Evolutionary conservation across 2,888 invertebrate species (phyloP), one percentile per base, ranked within the genome.

Genomic region (Hartigia nigra): DNA sequence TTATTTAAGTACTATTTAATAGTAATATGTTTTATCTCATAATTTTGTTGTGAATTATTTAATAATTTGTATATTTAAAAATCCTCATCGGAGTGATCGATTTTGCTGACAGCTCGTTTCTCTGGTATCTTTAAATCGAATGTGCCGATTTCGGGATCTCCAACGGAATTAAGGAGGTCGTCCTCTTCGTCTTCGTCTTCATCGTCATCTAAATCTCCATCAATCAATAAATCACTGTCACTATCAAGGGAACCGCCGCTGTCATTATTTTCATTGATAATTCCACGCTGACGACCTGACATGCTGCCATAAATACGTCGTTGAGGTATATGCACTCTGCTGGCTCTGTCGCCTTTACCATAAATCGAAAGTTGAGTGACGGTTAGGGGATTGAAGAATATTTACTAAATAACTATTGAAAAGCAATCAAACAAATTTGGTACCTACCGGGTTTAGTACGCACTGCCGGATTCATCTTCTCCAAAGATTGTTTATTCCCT

Each of bases 111-210:
- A 11, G 89, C 83, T 39, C 88, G 86, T 82, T 90, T 90, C 76
- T 91, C 91, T 55, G 87, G 86, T 4, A 80, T 83, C 81, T 91
- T 91, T 2, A 85, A 70, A 79, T 89, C 88, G 34, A 89, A 90
- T 12, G 84, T 86, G 4, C 83, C 84, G 2, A 89, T 84, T 35
- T 88, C 89, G n/a, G 87, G 79, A n/a, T 83, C 84, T 39, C 82
- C 86, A 0, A 86, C 84, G 4, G 88, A 86, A 80, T 89, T 89
- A n/a, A 90, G 78, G 31, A 92, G 86, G 93, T 95, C 76, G 92
- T 94, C 86, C 92, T 95, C 79, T 92, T 95, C 92, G 91, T 94
- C 86, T 92, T 95, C 55, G 92, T 95, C 86, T 92, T 95, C 55
- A 92, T 95, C 78, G 92, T 95, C 92, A 88, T 93, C 93, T n/a